Base-by-base conservation (phyloP, 1,140 invertebrate genomes). In the Chrysomallon squamiferum region DNA sequence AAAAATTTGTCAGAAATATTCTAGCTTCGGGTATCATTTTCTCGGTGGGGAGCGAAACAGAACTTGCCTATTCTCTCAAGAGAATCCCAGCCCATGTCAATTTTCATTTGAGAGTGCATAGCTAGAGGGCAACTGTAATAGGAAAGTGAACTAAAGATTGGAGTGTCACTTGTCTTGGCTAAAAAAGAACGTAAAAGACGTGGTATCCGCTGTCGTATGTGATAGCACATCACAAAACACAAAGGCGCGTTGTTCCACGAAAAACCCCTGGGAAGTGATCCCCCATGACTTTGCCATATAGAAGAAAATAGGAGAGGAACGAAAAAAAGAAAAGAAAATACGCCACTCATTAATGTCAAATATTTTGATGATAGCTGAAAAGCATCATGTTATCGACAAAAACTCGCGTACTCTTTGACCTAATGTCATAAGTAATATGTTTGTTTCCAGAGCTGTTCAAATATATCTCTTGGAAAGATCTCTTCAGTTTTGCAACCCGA, bases 1-100 rank as follows among this genome's bases (percentile, higher is more conserved):
- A 59, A 25, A 59, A 54, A 54, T 54, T 54, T 30, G 50, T 54
- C 50, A 54, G 29, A 54, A 59, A 59, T 59, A 35, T 38, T 22
- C 35, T 43, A 25, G 58, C 22, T 25, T 59, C 41, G 22, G 27
- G 32, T 59, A 43, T 59, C 58, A 59, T 59, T 59, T 59, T 43
- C 58, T 43, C 35, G 13, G 58, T 43, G 38, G 58, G 58, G 58
- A 35, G 18, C 38, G 32, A 25, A 43, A 45, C 58, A 25, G 22
- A n/a, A 25, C 58, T 43, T 59, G 33, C 22, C 22, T 38, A n/a
- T 38, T 38, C 32, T 59, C 58, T 43, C 33, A 32, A 25, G 58
- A 38, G 58, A 59, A 35, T 25, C 30, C 41, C 58, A 41, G 32
- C 32, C 22, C 50, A 54, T 27, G 50, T 54, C 50, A 54, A 54